phyloP scores from a whole-genome alignment of 2,888 invertebrate species.

The Drosophila infuscata region DNA sequence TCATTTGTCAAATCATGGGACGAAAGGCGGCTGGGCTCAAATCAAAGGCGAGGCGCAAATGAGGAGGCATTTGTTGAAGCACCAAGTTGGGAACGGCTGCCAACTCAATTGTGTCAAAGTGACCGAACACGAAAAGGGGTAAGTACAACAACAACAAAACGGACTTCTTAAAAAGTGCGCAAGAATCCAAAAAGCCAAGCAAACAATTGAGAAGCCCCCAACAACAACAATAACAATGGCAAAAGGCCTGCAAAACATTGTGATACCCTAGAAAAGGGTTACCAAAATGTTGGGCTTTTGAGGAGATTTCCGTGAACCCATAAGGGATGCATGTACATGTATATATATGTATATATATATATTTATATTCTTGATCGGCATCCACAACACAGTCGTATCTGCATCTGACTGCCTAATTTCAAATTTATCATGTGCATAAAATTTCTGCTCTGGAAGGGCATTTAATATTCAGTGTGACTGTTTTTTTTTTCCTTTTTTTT shows the following conservation, averaged over 20 bases:
- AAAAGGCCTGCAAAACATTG: conserved; percentile 16
- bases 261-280: not conserved
- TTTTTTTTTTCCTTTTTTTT: not conserved
- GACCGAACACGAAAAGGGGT: conserved; percentile 32
- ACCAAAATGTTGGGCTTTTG: not conserved
- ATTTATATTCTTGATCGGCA: not conserved
- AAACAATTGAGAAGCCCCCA: conserved; percentile 26
- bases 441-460: not conserved
- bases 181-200: conserved; percentile 37
- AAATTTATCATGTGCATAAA: not conserved
- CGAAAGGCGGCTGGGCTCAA: conserved; percentile 32
- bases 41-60: conserved; percentile 73
- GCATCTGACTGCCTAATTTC: not conserved
- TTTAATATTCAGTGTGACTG: not conserved
- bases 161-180: conserved; percentile 52
- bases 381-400: not conserved
- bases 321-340: not conserved
- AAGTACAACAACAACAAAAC: not conserved
- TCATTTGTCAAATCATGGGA: conserved; percentile 76
- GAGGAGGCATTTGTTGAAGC: conserved; percentile 66
- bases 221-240: conserved; percentile 8
- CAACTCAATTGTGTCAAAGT: conserved; percentile 49
- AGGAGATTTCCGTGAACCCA: not conserved
- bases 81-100: not conserved
- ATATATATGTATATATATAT: not conserved